Conservation (phyloP, 1,140 invertebrate species). For the Bombyx mori region ASM3026992v2 NC_085111.1:9436001-9436500, state of each 20-base stretch:
- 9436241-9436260: conserved; percentile 89
- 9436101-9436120: conserved; percentile 38
- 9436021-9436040: too few species aligned
- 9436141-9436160: conserved; percentile 49
- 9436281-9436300: conserved; percentile 17
- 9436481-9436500: too few species aligned
- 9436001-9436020: too few species aligned
- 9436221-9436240: conserved; percentile 82
- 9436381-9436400: too few species aligned
- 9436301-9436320: background rate
- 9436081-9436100: conserved; percentile 45
- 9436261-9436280: conserved; percentile 90
- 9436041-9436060: too few species aligned
- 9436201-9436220: conserved; percentile 80
- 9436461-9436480: too few species aligned
- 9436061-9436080: background rate
- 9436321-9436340: background rate
- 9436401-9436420: too few species aligned
- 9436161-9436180: conserved; percentile 57
- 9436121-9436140: conserved; percentile 60
- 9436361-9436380: too few species aligned
- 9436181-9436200: conserved; percentile 77
- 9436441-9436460: too few species aligned
- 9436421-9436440: too few species aligned
- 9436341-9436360: too few species aligned